These are phyloP conservation scores for Micropoecilia bifurca DNA, from an alignment of 2,797 vertebrate species.

Conservation along the genomic window DNA sequence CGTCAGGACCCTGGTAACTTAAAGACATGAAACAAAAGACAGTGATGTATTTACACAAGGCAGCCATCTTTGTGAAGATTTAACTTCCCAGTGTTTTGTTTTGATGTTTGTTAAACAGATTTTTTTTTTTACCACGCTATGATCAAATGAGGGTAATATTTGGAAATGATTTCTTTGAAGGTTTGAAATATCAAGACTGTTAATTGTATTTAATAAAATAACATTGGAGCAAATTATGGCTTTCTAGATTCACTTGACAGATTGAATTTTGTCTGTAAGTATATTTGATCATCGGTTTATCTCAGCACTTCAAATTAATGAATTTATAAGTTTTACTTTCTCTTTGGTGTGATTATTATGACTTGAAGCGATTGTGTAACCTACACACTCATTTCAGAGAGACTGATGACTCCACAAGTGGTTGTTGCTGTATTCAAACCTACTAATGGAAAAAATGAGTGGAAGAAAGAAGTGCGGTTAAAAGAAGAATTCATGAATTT, in stretches of 20 bases:
- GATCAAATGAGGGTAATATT: neutral
- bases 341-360: neutral
- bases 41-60: neutral
- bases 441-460: neutral
- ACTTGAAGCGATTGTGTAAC: neutral
- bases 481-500: neutral
- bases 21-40: neutral
- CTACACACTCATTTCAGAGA: neutral
- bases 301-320: neutral
- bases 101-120: slow-evolving; percentile 17
- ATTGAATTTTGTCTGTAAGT: neutral
- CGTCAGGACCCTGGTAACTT: neutral
- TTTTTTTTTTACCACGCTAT: neutral
- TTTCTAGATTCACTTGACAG: slow-evolving; percentile 17
- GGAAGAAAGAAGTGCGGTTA: neutral
- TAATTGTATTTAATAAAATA: slow-evolving; percentile 54
- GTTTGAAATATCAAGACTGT: slow-evolving; percentile 12
- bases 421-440: neutral
- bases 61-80: neutral
- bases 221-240: slow-evolving; percentile 19
- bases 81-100: neutral
- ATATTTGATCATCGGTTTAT: neutral
- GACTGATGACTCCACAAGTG: neutral
- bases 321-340: neutral
- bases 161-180: neutral